A percentile compares a stretch with the other conserved stretches of the same genome.
These are phyloP conservation scores for Heteronetta atricapilla DNA, from an alignment of 2,113 vertebrate species.

Conservation along the genomic window DNA sequence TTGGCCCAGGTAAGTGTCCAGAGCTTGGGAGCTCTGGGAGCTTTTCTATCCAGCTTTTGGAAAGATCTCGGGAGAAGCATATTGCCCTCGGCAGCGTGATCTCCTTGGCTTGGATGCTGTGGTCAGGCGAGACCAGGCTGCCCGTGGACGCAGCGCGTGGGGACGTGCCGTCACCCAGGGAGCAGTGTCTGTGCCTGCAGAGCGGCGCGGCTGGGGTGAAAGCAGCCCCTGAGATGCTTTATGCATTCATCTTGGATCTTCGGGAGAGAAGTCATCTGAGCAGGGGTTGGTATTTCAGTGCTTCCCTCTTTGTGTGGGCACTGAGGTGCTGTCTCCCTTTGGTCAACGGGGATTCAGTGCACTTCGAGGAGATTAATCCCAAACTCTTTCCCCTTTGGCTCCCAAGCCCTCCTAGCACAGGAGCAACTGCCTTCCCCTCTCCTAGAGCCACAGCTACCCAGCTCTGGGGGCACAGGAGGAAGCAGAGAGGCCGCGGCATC, in stretches of 20 bases:
- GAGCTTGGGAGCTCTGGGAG: not conserved
- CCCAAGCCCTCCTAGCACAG: not conserved
- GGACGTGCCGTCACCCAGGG: not conserved
- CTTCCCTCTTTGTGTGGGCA: not conserved
- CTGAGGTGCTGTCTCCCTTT: not conserved
- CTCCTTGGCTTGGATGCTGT: not conserved
- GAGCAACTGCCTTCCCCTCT: not conserved
- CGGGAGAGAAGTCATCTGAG: not conserved
- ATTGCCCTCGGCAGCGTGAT: not conserved
- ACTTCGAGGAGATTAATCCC: not conserved
- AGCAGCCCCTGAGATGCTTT: not conserved
- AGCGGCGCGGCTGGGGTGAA: not conserved
- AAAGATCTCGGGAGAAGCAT: fast-evolving
- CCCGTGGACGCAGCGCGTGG: fast-evolving
- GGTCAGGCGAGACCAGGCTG: not conserved
- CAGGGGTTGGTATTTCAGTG: not conserved
- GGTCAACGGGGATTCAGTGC: not conserved
- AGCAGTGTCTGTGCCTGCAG: fast-evolving
- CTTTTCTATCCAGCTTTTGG: not conserved
- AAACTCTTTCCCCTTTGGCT: not conserved
- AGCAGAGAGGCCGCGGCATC: not conserved
- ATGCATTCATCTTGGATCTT: not conserved
- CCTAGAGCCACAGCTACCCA: not conserved
- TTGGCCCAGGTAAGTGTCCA: not conserved
- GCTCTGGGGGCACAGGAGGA: not conserved